Percentiles rank a stretch among this genome's conserved stretches.
phyloP scores from a whole-genome alignment of 2,888 invertebrate genomes.

The Noctua comes region DNA sequence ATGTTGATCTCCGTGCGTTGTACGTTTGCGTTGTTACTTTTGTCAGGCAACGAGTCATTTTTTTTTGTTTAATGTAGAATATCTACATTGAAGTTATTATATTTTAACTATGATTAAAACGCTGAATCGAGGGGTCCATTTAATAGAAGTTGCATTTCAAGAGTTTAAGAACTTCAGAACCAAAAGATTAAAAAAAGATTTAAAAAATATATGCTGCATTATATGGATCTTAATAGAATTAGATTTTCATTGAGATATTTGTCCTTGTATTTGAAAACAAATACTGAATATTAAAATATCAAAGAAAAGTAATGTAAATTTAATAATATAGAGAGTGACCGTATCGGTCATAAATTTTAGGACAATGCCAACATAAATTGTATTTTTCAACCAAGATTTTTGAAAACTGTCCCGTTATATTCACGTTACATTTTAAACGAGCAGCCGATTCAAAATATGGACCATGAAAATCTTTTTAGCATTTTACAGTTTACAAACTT shows the following conservation, averaged over 20 bases:
- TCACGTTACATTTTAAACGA: constrained; percentile 21
- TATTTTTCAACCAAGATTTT: constrained; percentile 20
- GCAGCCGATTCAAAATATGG: constrained; percentile 13
- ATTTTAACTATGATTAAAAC: not conserved
- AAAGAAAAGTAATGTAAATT: not conserved
- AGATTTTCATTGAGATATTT: not conserved
- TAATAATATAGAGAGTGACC: not conserved
- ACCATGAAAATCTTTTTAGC: constrained; percentile 16
- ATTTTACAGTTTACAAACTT: not conserved
- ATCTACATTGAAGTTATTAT: not conserved
- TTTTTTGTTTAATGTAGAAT: not conserved
- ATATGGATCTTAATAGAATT: not conserved
- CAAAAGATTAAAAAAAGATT: not conserved
- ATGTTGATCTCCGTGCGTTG: constrained; percentile 31
- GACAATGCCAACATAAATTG: constrained; percentile 9
- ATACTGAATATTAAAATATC: not conserved
- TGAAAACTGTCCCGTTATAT: constrained; percentile 13
- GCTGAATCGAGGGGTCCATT: not conserved
- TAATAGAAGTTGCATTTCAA: not conserved
- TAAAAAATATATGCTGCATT: not conserved
- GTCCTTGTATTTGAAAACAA: not conserved
- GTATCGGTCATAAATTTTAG: constrained; percentile 18
- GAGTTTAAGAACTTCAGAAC: too few species aligned
- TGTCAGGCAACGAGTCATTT: not conserved
- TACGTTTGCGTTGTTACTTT: not conserved